Percentiles rank a stretch among this genome's conserved stretches.
These are phyloP conservation scores for Pseudochaenichthys georgianus DNA, from an alignment of 2,797 vertebrate species.

Conservation along the genomic window DNA sequence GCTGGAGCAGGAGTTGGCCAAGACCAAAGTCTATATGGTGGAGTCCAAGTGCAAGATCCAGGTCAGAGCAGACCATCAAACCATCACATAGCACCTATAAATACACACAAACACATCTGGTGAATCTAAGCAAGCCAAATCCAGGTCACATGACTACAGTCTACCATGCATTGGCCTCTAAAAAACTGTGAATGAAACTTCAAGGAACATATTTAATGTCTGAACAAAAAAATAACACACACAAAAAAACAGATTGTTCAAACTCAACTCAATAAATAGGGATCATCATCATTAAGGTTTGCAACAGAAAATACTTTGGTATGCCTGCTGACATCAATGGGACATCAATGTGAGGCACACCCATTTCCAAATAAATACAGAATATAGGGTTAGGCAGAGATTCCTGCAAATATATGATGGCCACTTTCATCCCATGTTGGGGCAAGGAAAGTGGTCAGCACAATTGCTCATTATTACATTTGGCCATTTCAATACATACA, in stretches of 20 bases:
- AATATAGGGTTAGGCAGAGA: no score
- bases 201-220: neutral
- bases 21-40: slow-evolving; percentile 83
- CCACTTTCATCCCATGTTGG: no score
- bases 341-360: no score
- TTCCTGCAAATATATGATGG: no score
- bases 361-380: no score
- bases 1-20: slow-evolving; percentile 84
- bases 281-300: neutral
- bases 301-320: no score
- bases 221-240: no score
- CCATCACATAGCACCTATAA: neutral
- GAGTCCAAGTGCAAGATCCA: slow-evolving; percentile 94
- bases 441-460: no score
- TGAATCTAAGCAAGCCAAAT: neutral
- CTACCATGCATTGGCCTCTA: neutral
- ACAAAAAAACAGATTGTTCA: neutral
- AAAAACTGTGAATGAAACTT: neutral
- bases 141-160: neutral
- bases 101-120: neutral
- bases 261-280: neutral
- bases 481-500: no score
- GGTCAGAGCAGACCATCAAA: slow-evolving; percentile 67
- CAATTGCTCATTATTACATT: no score
- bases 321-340: no score